Evolutionary conservation across 2,888 invertebrate species (phyloP).

Genomic region (Dorcus parallelipipedus): DNA sequence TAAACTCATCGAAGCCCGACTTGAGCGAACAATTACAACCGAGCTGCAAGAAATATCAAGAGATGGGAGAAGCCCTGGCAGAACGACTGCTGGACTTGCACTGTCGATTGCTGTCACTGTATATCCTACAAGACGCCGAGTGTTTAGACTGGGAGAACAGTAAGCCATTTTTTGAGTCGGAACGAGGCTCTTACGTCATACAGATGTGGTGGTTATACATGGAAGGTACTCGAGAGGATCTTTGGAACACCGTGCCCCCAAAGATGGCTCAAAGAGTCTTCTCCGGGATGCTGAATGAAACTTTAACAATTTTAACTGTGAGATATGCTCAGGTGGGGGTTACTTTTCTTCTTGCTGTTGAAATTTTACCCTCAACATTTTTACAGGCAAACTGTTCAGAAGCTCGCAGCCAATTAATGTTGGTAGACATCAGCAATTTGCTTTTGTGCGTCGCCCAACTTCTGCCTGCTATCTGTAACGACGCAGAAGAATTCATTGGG

Average conservation of each 20-base stretch:
- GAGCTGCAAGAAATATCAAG: slow-evolving; percentile 72
- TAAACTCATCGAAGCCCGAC: slow-evolving; percentile 33
- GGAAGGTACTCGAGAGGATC: slow-evolving; percentile 69
- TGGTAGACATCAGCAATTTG: slow-evolving; percentile 74
- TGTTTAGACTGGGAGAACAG: slow-evolving; percentile 70
- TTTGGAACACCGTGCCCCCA: slow-evolving; percentile 87
- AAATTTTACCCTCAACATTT: background rate
- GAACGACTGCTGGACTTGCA: slow-evolving; percentile 79
- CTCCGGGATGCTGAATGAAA: slow-evolving; percentile 82
- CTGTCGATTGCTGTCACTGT: slow-evolving; percentile 71
- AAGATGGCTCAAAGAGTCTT: slow-evolving; percentile 83
- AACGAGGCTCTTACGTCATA: slow-evolving; percentile 75
- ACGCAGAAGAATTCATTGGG: slow-evolving; percentile 62
- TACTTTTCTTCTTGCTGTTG: background rate
- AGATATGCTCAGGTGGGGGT: slow-evolving; percentile 72
- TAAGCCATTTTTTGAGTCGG: slow-evolving; percentile 66
- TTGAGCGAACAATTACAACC: slow-evolving; percentile 41
- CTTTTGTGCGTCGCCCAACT: slow-evolving; percentile 72
- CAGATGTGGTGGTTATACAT: slow-evolving; percentile 90
- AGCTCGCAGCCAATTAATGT: slow-evolving; percentile 56
- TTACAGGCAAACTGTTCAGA: slow-evolving; percentile 63
- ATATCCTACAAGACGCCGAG: slow-evolving; percentile 79
- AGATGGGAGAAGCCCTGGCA: slow-evolving; percentile 81
- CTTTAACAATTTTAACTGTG: slow-evolving; percentile 73
- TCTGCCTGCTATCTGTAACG: slow-evolving; percentile 64